Evolutionary conservation across 2,888 invertebrate genomes (phyloP).

Genomic region (Parthenolecanium corni): DNA sequence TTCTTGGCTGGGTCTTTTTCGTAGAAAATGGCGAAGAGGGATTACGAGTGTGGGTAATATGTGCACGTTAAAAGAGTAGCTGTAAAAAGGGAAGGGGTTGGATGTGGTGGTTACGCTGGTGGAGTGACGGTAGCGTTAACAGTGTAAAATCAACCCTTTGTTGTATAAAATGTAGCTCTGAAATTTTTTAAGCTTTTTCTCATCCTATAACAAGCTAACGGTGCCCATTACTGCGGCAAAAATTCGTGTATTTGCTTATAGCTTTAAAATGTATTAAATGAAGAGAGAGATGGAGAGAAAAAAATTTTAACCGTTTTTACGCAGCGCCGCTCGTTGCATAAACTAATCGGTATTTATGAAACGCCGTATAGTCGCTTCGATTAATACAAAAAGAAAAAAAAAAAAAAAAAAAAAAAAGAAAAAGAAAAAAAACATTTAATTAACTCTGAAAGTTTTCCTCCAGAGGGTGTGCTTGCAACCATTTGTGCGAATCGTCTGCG

Average conservation of each 20-base stretch:
- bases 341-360: not conserved
- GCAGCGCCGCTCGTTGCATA: not conserved
- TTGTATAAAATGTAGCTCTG: not conserved
- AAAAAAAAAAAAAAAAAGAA: too few relatives aligned
- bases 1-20: slow-evolving; percentile 18
- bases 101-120: too few relatives aligned
- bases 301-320: not conserved
- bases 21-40: slow-evolving; percentile 15
- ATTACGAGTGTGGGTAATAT: not conserved
- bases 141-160: slow-evolving; percentile 17
- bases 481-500: too few relatives aligned
- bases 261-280: not conserved
- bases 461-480: too few relatives aligned
- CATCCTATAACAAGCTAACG: not conserved
- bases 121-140: slow-evolving; percentile 12
- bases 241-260: not conserved
- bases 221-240: not conserved
- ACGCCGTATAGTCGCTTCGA: too few relatives aligned
- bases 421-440: too few relatives aligned
- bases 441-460: too few relatives aligned
- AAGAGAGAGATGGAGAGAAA: not conserved
- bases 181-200: slow-evolving; percentile 17
- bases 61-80: not conserved
- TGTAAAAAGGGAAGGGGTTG: too few relatives aligned
- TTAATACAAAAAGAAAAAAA: too few relatives aligned